Base-by-base conservation (phyloP, 1,140 invertebrate species). In the Phocides pigmalion region DNA sequence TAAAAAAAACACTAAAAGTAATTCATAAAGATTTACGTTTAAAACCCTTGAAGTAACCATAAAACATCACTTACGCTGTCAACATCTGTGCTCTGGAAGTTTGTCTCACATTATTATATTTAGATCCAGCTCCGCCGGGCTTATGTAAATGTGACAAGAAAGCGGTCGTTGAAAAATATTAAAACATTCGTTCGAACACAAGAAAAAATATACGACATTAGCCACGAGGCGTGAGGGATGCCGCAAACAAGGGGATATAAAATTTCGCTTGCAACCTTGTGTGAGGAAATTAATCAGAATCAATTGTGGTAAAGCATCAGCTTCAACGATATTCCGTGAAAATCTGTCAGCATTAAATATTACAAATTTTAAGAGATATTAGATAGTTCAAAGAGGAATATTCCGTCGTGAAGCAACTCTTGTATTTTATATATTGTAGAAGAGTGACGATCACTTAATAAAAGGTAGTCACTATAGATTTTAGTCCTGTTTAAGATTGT, bases 81-180 rank as follows among this genome's bases (percentile, higher is more conserved):
- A 11, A 39, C 41, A 42, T 16, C 41, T 42, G 41, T 17, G 9
- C 4, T 9, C 16, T 42, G 17, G n/a, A 42, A 42, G 41, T 42
- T 42, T 42, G 41, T 6, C n/a, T 42, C 39, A 42, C 41, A 12
- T 14, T 14, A 42, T 42, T 42, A 42, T 42, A 17, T 42, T 42
- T 11, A 11, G 16, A 42, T 42, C 4, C n/a, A 12, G 4, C 11
- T 3, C 32, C 4, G 15, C 16, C 17, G 15, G 17, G 41, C 15
- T 42, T 42, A 42, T 42, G 41, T 42, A 42, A 42, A 42, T 42
- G 41, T 42, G 41, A 42, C 41, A 42, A 3, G 41, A 42, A 0
- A 3, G 41, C 41, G 41, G 3, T 42, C 4, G 15, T 42, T 42
- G 41, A 42, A 42, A 42, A 42, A 17, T 42, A 42, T 42, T 42